Evolutionary conservation across 2,888 invertebrate genomes (phyloP).

Genomic region (Malachius bipustulatus): DNA sequence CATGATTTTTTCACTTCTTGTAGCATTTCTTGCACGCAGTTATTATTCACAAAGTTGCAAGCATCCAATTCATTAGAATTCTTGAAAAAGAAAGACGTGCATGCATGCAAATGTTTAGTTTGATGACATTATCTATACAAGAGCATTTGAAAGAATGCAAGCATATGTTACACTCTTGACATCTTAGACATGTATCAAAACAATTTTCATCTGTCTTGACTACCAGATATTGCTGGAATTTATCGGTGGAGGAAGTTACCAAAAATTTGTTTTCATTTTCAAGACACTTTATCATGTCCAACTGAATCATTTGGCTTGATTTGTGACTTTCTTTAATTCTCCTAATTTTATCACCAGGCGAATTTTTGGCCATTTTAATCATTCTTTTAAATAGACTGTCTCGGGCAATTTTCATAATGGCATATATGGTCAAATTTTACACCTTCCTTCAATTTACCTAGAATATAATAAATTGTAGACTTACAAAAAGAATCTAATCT

Average conservation of each 20-base stretch:
- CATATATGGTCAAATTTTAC: too few species aligned
- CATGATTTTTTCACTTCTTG: too few species aligned
- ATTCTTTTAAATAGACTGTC: conserved; percentile 15
- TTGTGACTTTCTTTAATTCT: neutral
- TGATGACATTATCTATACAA: neutral
- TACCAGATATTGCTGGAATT: neutral
- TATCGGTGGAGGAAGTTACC: neutral
- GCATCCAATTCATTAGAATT: too few species aligned
- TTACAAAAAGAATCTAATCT: too few species aligned
- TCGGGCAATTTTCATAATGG: conserved; percentile 14
- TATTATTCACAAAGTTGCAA: too few species aligned
- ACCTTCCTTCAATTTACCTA: too few species aligned
- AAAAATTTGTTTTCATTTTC: neutral
- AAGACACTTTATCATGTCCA: neutral
- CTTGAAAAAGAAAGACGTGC: too few species aligned
- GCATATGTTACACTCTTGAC: neutral
- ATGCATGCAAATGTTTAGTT: neutral
- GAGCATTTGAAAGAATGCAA: neutral
- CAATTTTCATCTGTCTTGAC: too few species aligned
- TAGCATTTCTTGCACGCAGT: too few species aligned
- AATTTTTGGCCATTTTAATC: conserved; percentile 10
- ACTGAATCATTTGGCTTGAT: neutral
- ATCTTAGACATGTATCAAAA: conserved; percentile 1
- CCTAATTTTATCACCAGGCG: conserved; percentile 7
- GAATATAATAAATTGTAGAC: too few species aligned